phyloP scores from a whole-genome alignment of 1,140 invertebrate genomes.

The Ladona fulva region DNA sequence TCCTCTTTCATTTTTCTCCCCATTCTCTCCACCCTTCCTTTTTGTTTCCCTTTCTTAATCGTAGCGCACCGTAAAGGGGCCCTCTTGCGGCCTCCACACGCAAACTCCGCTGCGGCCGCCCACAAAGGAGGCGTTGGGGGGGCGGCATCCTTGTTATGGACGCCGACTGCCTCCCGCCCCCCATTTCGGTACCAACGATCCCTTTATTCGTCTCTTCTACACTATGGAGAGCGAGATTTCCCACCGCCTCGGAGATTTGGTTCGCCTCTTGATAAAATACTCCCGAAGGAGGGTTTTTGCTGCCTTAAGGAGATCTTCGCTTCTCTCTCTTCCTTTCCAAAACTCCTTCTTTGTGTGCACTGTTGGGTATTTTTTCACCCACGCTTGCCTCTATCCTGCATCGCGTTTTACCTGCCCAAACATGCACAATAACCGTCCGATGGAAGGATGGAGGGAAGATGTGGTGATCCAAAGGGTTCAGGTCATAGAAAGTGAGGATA shows the following conservation, averaged over 20 bases:
- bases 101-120: neutral
- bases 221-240: neutral
- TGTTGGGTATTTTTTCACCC: neutral
- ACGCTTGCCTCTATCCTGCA: no score
- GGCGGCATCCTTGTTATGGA: neutral
- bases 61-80: neutral
- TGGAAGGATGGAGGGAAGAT: no score
- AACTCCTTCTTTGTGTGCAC: neutral
- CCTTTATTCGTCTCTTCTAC: neutral
- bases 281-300: neutral
- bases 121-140: neutral
- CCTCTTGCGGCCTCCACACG: neutral
- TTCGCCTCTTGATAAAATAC: neutral
- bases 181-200: neutral
- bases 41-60: neutral
- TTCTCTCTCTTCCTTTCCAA: neutral
- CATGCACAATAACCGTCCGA: no score
- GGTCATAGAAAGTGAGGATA: no score
- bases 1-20: neutral
- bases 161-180: no score
- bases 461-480: no score
- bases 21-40: neutral
- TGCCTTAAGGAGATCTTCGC: neutral
- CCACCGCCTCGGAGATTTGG: neutral
- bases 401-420: no score